Percentiles rank a stretch among this genome's conserved stretches.
phyloP scores from a whole-genome alignment of 2,797 vertebrate genomes.

The Anguilla obscura region DNA sequence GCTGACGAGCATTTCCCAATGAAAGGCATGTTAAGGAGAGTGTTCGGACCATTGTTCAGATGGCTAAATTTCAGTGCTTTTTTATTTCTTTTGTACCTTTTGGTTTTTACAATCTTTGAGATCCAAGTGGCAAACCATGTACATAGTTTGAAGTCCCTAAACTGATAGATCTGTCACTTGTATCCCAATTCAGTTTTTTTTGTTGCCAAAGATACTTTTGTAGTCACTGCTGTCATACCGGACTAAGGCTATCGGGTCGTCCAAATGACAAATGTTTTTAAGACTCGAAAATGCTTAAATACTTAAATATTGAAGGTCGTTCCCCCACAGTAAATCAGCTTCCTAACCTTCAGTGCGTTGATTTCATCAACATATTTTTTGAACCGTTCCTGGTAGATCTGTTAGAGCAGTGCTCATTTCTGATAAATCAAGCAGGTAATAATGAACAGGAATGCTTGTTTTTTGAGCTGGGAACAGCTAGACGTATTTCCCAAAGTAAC shows the following conservation, averaged over 20 bases:
- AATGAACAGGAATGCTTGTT: conserved; percentile 56
- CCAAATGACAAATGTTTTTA: conserved; percentile 38
- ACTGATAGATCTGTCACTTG: conserved; percentile 21
- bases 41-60: background rate
- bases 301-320: background rate
- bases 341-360: background rate
- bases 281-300: conserved; percentile 6
- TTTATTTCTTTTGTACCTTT: background rate
- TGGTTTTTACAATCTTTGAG: background rate
- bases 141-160: conserved; percentile 14
- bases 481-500: conserved; percentile 51
- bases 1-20: background rate
- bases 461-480: conserved; percentile 45
- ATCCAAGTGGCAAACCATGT: conserved; percentile 26
- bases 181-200: background rate
- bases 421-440: conserved; percentile 35
- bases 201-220: background rate
- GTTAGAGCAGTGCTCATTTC: conserved; percentile 27
- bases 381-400: conserved; percentile 12
- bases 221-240: conserved; percentile 42
- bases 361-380: background rate
- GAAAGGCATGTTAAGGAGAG: background rate
- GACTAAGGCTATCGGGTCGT: conserved; percentile 62
- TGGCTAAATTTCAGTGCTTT: background rate
- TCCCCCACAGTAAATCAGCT: conserved; percentile 6